These are phyloP conservation scores for Marasmarcha lunaedactyla DNA, from an alignment of 2,888 invertebrate genomes.

Conservation along the genomic window DNA sequence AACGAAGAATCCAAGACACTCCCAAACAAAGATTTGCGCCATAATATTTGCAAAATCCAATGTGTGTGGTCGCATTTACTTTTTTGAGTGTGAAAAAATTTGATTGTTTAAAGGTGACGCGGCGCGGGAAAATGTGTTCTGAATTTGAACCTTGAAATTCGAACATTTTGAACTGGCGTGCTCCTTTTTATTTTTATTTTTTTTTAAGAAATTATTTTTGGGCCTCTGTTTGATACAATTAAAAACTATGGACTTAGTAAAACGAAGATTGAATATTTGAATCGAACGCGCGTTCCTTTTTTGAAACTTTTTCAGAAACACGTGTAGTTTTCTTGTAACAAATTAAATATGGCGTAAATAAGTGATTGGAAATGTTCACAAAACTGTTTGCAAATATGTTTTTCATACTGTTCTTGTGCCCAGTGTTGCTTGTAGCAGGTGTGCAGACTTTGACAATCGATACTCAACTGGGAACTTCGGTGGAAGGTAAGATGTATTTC, in stretches of 20 bases:
- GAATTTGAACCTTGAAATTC: slow-evolving; percentile 10
- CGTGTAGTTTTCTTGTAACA: no score
- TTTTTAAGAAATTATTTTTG: no score
- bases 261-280: no score
- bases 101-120: slow-evolving; percentile 16
- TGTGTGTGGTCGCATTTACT: slow-evolving; percentile 38
- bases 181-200: not conserved
- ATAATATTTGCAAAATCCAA: slow-evolving; percentile 53
- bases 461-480: slow-evolving; percentile 53
- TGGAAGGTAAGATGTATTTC: slow-evolving; percentile 43
- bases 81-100: slow-evolving; percentile 25
- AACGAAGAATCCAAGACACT: slow-evolving; percentile 34
- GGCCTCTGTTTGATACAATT: no score
- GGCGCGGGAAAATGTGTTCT: slow-evolving; percentile 21
- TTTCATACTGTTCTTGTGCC: slow-evolving; percentile 42
- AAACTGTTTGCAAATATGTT: slow-evolving; percentile 40
- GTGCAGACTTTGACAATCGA: slow-evolving; percentile 56
- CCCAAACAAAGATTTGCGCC: slow-evolving; percentile 45
- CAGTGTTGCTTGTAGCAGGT: slow-evolving; percentile 42
- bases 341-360: no score
- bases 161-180: not conserved
- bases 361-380: slow-evolving; percentile 19
- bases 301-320: not conserved
- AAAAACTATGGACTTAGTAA: no score
- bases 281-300: not conserved